Conservation (phyloP, 2,797 vertebrate species). For the Rhynchotus rufescens region DNA sequence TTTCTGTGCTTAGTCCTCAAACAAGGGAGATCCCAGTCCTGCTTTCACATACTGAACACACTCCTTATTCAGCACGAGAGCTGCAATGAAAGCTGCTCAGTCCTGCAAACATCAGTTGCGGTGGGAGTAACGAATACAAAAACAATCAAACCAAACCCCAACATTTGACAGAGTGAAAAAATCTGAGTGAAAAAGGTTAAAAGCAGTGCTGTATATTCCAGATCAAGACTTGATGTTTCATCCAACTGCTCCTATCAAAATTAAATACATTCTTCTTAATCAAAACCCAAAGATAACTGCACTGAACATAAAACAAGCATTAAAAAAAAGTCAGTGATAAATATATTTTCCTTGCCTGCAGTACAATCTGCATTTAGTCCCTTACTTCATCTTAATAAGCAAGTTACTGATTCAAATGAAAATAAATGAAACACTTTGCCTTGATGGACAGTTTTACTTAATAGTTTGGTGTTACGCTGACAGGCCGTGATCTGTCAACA, state of each 20-base stretch:
- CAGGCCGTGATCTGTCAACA: constrained; percentile 50
- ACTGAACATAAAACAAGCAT: constrained; percentile 13
- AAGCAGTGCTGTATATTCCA: background rate
- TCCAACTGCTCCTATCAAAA: background rate
- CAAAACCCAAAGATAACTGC: constrained; percentile 46
- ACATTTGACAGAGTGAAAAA: too few relatives aligned
- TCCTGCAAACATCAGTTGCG: background rate
- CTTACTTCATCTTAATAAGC: constrained; percentile 79
- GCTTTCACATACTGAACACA: rapidly evolving
- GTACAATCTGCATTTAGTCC: constrained; percentile 68
- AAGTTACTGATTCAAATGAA: constrained; percentile 78
- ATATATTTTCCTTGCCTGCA: constrained; percentile 71
- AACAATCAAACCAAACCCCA: too few relatives aligned
- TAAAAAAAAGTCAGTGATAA: constrained; percentile 51
- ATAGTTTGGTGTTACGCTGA: constrained; percentile 64
- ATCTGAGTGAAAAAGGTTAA: background rate
- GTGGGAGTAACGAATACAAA: too few relatives aligned
- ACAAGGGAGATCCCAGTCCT: background rate
- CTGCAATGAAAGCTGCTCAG: background rate
- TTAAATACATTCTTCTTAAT: background rate
- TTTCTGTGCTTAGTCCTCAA: background rate
- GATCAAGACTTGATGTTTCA: background rate
- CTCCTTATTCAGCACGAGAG: background rate
- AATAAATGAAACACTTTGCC: constrained; percentile 80
- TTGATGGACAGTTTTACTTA: constrained; percentile 76